Conservation (phyloP, 2,113 vertebrate genomes). For the Marcusenius ussheri region DNA sequence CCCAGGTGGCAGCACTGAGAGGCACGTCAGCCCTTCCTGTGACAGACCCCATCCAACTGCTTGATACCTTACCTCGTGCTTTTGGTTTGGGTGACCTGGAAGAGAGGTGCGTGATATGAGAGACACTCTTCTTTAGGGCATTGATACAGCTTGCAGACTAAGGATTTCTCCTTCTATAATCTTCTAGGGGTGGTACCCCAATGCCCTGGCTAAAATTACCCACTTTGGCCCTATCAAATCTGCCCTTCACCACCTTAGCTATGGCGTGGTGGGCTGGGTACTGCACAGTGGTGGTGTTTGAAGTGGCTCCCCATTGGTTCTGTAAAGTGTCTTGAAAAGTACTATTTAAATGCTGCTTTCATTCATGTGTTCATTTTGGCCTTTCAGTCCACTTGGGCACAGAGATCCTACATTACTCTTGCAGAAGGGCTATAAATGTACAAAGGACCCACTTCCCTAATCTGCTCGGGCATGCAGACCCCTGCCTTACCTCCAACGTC, state of each 20-base stretch:
- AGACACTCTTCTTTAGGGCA: not conserved
- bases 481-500: conserved; percentile 56
- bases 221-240: no score
- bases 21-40: not conserved
- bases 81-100: conserved; percentile 52
- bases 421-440: not conserved
- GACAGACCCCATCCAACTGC: not conserved
- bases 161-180: not conserved
- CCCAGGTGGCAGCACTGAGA: not conserved
- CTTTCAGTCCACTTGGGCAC: not conserved
- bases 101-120: not conserved
- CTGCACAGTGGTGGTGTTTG: no score
- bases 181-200: not conserved
- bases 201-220: no score
- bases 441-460: not conserved
- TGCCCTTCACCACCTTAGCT: no score
- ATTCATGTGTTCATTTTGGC: not conserved
- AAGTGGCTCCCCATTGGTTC: no score
- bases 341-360: no score
- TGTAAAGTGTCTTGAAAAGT: no score
- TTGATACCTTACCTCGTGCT: conserved; percentile 46
- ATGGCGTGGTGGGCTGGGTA: no score
- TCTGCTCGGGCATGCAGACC: not conserved
- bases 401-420: not conserved
- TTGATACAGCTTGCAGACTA: not conserved